Base-by-base conservation (phyloP, 2,113 vertebrate genomes). In the Catharus minimus region DNA sequence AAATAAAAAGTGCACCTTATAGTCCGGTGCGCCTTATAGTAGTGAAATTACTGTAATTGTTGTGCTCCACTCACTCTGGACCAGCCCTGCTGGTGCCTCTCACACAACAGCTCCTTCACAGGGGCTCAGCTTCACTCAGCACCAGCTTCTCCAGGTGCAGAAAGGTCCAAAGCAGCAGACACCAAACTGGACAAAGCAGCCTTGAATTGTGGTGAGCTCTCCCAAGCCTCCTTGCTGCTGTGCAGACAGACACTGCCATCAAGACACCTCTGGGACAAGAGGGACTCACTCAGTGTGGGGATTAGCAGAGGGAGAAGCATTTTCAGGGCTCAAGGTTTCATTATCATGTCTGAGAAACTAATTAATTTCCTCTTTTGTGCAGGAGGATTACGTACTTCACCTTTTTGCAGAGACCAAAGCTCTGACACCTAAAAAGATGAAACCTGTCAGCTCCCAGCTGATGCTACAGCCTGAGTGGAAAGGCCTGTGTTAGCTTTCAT, bases 51-150 rank as follows among this genome's bases (percentile, higher is more conserved):
- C 38, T 39, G 47, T 3, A n/a, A 36, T n/a, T 64, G 47, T 53
- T 66, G 82, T 1, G 3, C 6, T 73, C 7, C 33, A 0, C 19
- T 58, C 55, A 4, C 24, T 41, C 0, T 18, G 17, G 39, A 3
- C 5, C 16, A 68, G 43, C 46, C 7, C 0, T 9, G 36, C 64
- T 71, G 43, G 38, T 88, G 49, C 33, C 30, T 23, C 22, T 38
- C 60, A 12, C 60, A 12, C 10, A 50, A 2, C 5, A 5, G 0
- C 33, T 69, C 9, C 4, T 55, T 38, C 15, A 3, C 33, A 44
- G 0, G 2, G 30, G n/a, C 27, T 47, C 36, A 41, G n/a, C 66
- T 38, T 50, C 22, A 1, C 62, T 72, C 38, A 36, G 33, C 33
- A 36, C 33, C 46, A 55, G 18, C 12, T 55, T 30, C 44, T 46